Conservation (phyloP, 2,797 vertebrate genomes). For the Phrynocephalus guinanensis region DNA sequence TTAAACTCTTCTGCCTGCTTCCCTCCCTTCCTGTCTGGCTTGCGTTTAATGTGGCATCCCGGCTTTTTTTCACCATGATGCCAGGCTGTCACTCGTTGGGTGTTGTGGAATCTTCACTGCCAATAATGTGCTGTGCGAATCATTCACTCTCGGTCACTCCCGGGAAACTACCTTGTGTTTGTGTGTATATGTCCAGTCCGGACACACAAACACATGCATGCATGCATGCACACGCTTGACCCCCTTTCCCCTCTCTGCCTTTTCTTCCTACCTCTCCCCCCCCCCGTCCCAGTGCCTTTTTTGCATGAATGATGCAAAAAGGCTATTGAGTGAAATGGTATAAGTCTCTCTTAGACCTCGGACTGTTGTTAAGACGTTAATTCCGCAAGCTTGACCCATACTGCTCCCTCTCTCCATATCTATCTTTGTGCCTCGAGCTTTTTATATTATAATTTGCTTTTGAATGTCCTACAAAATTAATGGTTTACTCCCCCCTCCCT, state of each 20-base stretch:
- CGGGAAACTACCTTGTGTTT: background rate
- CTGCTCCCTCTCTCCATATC: constrained; percentile 60
- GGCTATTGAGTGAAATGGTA: background rate
- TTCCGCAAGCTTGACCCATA: constrained; percentile 65
- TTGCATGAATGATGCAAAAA: background rate
- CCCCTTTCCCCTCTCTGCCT: background rate
- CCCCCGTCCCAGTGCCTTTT: too few species aligned
- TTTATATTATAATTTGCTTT: constrained; percentile 81
- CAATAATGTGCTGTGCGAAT: fast-evolving
- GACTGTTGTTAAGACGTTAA: constrained; percentile 60
- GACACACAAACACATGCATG: too few species aligned
- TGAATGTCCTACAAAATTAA: constrained; percentile 75
- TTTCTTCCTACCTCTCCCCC: too few species aligned
- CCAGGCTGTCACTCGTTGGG: background rate
- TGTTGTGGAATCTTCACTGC: fast-evolving
- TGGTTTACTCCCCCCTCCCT: constrained; percentile 47
- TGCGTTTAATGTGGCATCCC: background rate
- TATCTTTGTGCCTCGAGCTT: constrained; percentile 70
- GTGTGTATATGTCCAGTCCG: background rate
- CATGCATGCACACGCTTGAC: background rate
- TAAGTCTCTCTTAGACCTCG: constrained; percentile 41
- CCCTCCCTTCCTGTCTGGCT: fast-evolving
- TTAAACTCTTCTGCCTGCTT: too few species aligned
- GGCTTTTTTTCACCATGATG: background rate
- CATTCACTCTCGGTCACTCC: constrained; percentile 21